Evolutionary conservation across 2,888 invertebrate species (phyloP).

Genomic region (Tetrapedia diversipes): DNA sequence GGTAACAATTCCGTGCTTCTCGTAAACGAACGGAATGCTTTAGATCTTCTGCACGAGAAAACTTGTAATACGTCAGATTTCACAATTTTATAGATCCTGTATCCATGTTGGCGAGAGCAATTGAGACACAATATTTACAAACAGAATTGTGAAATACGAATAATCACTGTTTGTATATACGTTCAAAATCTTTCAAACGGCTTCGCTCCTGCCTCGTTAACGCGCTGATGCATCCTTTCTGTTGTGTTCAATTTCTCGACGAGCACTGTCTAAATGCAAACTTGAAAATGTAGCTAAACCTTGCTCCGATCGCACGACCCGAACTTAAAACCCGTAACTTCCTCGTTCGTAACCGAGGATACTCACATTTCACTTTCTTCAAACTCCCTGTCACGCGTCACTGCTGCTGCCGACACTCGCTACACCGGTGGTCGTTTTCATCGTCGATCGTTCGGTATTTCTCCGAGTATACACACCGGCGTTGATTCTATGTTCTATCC

Average conservation of each 20-base stretch:
- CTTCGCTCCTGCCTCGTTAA: background rate
- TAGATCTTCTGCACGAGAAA: background rate
- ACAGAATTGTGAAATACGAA: background rate
- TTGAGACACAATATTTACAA: no score
- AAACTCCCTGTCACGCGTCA: constrained; percentile 39
- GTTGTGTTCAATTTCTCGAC: constrained; percentile 8
- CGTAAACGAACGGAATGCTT: background rate
- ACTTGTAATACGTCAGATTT: background rate
- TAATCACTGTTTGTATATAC: no score
- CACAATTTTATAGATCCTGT: no score
- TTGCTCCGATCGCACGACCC: no score
- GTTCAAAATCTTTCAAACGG: background rate
- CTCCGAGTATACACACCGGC: background rate
- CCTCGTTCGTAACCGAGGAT: constrained; percentile 4
- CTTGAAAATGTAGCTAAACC: constrained; percentile 11
- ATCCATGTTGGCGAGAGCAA: no score
- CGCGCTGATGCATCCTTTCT: constrained; percentile 1
- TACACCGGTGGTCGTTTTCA: background rate
- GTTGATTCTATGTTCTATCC: background rate
- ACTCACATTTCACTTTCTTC: constrained; percentile 55
- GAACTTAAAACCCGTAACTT: background rate
- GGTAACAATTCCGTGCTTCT: background rate
- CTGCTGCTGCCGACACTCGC: constrained; percentile 21
- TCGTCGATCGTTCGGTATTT: background rate
- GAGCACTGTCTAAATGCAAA: background rate